Percentiles rank a stretch among this genome's conserved stretches.
phyloP scores from a whole-genome alignment of 2,888 invertebrate genomes.

The Cantharis lateralis region DNA sequence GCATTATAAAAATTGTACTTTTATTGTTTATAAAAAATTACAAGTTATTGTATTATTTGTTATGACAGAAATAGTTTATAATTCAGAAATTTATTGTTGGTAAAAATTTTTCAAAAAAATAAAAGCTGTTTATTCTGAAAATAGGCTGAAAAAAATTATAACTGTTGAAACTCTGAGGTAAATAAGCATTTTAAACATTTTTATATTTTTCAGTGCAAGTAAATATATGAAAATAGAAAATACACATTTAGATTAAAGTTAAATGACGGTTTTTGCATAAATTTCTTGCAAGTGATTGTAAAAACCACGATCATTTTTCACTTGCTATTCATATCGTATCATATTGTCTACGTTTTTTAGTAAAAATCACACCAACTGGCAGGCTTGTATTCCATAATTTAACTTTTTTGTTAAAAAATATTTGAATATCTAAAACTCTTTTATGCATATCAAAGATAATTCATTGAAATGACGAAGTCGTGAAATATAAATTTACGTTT shows the following conservation, averaged over 20 bases:
- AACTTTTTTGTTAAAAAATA: neutral
- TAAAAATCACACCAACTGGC: slow-evolving; percentile 1
- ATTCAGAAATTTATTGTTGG: no score
- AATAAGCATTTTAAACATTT: neutral
- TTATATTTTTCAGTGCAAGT: neutral
- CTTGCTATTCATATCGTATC: neutral
- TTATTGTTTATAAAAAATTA: no score
- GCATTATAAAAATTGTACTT: no score
- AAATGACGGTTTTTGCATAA: neutral
- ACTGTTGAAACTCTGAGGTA: neutral
- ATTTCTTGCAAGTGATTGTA: neutral
- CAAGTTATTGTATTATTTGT: no score
- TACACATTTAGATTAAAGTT: neutral
- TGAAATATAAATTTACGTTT: neutral
- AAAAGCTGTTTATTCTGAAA: no score
- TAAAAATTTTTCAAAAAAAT: no score
- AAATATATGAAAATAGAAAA: neutral
- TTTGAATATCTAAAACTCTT: neutral
- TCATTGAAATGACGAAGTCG: neutral
- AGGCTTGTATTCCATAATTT: neutral
- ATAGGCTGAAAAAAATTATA: neutral
- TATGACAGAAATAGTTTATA: no score
- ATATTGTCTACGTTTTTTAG: neutral
- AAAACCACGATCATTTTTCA: neutral
- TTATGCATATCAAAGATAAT: neutral